Evolutionary conservation across 2,888 invertebrate species (phyloP).

Genomic region (Trichopoda pennipes): DNA sequence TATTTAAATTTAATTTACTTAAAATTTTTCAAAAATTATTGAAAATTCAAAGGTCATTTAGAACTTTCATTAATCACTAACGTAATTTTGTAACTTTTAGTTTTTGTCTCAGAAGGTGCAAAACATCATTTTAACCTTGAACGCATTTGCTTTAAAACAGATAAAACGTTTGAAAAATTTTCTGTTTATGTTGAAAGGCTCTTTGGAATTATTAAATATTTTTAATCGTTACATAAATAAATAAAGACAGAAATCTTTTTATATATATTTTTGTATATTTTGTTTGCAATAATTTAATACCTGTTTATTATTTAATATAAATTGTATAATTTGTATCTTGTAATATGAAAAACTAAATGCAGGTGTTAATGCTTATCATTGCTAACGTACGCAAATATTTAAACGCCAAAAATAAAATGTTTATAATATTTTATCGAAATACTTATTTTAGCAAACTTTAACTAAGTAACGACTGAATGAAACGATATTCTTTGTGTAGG

Average conservation of each 20-base stretch:
- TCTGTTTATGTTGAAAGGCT: neutral
- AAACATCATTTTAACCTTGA: slow-evolving; percentile 16
- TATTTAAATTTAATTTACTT: too few species aligned
- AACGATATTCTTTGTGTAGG: slow-evolving; percentile 19
- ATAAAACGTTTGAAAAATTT: neutral
- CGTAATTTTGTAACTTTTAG: slow-evolving; percentile 1
- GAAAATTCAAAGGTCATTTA: neutral
- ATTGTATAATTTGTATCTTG: slow-evolving; percentile 42
- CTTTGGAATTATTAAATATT: neutral
- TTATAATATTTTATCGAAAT: slow-evolving; percentile 18
- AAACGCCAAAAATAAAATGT: slow-evolving; percentile 44
- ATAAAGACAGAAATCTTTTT: slow-evolving; percentile 9
- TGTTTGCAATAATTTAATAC: slow-evolving; percentile 6
- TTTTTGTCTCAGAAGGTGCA: neutral
- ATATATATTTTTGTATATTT: slow-evolving; percentile 20
- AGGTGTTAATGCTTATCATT: slow-evolving; percentile 62
- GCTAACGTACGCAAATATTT: slow-evolving; percentile 20
- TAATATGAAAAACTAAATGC: slow-evolving; percentile 51
- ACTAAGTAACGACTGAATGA: neutral
- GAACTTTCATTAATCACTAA: neutral
- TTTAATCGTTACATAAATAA: slow-evolving; percentile 30
- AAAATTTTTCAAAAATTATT: too few species aligned
- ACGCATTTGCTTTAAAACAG: neutral
- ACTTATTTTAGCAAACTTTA: neutral
- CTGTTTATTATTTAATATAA: slow-evolving; percentile 47